phyloP scores from a whole-genome alignment of 2,888 invertebrate species.

The Epinotia bilunana region DNA sequence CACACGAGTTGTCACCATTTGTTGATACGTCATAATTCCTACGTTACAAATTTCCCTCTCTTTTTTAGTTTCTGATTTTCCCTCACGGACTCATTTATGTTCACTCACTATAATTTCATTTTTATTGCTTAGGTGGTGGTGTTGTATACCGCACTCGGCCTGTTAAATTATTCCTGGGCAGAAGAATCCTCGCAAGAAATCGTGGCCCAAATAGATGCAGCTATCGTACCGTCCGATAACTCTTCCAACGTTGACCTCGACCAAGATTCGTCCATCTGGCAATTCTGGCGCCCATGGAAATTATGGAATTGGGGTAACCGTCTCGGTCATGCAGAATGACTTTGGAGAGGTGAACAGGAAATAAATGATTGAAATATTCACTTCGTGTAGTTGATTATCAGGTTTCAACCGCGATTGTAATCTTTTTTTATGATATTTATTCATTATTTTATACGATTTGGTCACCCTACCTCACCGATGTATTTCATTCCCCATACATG shows the following conservation, averaged over 20 bases:
- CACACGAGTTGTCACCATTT: no score
- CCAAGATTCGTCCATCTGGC: constrained; percentile 59
- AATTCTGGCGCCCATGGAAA: constrained; percentile 63
- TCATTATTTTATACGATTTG: not conserved
- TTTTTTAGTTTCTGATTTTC: not conserved
- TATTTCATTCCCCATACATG: not conserved
- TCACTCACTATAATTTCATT: not conserved
- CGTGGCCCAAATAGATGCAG: constrained; percentile 50
- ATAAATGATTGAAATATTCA: not conserved
- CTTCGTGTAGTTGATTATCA: no score
- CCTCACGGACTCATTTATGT: not conserved
- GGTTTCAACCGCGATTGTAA: no score
- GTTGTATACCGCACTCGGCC: constrained; percentile 57
- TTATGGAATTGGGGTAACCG: constrained; percentile 67
- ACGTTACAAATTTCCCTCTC: no score
- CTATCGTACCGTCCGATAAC: constrained; percentile 55
- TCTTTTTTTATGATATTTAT: not conserved
- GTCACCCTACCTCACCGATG: not conserved
- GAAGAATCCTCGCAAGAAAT: constrained; percentile 53
- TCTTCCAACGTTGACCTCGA: constrained; percentile 55
- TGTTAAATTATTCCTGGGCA: constrained; percentile 57
- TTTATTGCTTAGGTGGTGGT: constrained; percentile 55
- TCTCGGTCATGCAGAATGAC: constrained; percentile 30
- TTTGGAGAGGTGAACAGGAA: not conserved
- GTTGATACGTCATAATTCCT: no score